Evolutionary conservation across 2,888 invertebrate genomes (phyloP), one percentile per base, ranked within the genome.

Genomic region (Erebia epiphron): DNA sequence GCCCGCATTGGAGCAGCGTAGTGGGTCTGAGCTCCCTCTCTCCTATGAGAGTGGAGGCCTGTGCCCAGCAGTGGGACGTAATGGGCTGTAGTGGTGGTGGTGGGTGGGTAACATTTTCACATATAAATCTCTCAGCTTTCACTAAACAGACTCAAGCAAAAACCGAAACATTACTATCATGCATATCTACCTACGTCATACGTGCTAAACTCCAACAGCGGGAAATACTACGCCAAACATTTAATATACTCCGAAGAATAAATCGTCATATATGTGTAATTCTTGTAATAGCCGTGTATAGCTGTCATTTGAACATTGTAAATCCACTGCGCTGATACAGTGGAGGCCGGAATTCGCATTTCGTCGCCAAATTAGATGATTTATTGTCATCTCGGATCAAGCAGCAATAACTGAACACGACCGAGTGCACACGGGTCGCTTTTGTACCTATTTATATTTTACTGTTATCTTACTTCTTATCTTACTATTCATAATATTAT

Each of bases 341-440:
- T 77, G 77, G 78, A 75, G 80, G 77, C 78, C 82, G 81, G 84
- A 86, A 85, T 85, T 80, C 86, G 83, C 83, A 80, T 86, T 86
- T 85, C 84, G 86, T 85, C 88, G 87, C 89, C 85, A 90, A 91
- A 92, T 92, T 90, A 91, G 81, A 88, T 91, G 92, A 92, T 92
- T 92, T 92, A 92, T 92, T 91, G 87, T 90, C 87, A 87, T 87
- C 81, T 80, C 78, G 83, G 86, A 89, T 89, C 84, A 83, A 77
- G 79, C 80, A 73, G 78, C 76, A 81, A 82, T 80, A 77, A 77
- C 74, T 60, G 63, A 71, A 62, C 21, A 56, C 50, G 49, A 61
- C 52, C 66, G 11, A 8, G 26, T 54, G 1, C 72, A 75, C 75
- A 75, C 70, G 35, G 50, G 65, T 43, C 50, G 67, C 13, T 67